A percentile compares a stretch with the other conserved stretches of the same genome.
Conservation (phyloP, 2,888 invertebrate genomes). For the Archips xylosteana region DNA sequence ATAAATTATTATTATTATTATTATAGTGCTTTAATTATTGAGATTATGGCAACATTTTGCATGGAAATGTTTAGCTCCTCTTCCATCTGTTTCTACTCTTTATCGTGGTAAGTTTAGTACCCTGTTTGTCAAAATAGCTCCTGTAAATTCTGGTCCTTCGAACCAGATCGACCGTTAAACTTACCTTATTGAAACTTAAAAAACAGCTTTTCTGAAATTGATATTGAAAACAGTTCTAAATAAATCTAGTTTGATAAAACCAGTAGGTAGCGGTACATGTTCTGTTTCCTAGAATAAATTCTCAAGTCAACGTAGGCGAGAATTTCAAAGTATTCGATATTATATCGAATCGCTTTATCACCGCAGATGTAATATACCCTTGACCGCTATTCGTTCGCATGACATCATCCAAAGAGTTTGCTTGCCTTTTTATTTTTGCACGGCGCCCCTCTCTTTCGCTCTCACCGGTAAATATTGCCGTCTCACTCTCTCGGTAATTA, state of each 20-base stretch:
- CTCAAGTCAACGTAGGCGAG: slow-evolving; percentile 3
- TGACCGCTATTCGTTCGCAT: slow-evolving; percentile 79
- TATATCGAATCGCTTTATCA: slow-evolving; percentile 48
- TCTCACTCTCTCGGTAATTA: slow-evolving; percentile 49
- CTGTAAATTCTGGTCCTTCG: neutral
- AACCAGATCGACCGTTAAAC: neutral
- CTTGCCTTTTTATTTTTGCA: slow-evolving; percentile 71
- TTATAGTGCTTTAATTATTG: too few relatives aligned
- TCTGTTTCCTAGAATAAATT: slow-evolving; percentile 21
- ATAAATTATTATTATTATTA: too few relatives aligned
- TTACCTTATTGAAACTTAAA: neutral
- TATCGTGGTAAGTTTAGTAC: too few relatives aligned
- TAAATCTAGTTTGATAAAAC: neutral
- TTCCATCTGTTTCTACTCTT: too few relatives aligned
- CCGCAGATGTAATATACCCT: slow-evolving; percentile 63
- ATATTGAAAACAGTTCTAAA: neutral
- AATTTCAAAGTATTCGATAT: slow-evolving; percentile 14
- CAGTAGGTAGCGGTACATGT: neutral
- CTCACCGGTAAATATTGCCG: slow-evolving; percentile 20
- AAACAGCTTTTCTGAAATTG: neutral
- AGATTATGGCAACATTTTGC: too few relatives aligned
- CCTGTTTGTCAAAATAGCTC: too few relatives aligned
- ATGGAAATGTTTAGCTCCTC: too few relatives aligned
- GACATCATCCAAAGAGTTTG: slow-evolving; percentile 71
- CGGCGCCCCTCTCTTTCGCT: slow-evolving; percentile 57